These are phyloP conservation scores for Drosophila acutilabella DNA, from an alignment of 2,888 invertebrate species.

Conservation along the genomic window DNA sequence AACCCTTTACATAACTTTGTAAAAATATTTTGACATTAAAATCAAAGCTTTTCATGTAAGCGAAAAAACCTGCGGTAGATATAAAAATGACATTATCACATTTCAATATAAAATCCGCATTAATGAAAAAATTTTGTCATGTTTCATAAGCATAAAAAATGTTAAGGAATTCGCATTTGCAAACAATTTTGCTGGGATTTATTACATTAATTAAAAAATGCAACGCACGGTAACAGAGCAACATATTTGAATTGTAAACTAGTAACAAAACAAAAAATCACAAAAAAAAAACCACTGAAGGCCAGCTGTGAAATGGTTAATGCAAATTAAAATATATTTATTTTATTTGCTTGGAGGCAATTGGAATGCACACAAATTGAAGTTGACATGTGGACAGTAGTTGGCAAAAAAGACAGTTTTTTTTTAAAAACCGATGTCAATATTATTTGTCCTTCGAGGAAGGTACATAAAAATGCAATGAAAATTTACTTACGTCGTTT, in stretches of 20 bases:
- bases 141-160: too few species aligned
- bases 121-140: too few species aligned
- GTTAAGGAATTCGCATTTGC: too few species aligned
- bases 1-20: too few species aligned
- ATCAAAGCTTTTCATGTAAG: too few species aligned
- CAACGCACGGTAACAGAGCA: background rate
- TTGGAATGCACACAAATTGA: constrained; percentile 5
- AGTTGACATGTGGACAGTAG: constrained; percentile 1
- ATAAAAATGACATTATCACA: too few species aligned
- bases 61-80: too few species aligned
- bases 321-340: constrained; percentile 1
- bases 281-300: background rate
- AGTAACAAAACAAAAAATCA: background rate
- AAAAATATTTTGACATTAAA: too few species aligned
- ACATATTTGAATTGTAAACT: background rate
- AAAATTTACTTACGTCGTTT: constrained; percentile 30
- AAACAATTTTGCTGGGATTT: too few species aligned
- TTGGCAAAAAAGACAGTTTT: constrained; percentile 18
- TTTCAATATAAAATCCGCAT: too few species aligned
- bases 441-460: constrained; percentile 8
- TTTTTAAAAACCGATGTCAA: constrained; percentile 13
- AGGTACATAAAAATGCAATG: constrained; percentile 16
- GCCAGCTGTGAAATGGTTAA: constrained; percentile 1
- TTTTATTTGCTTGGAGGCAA: background rate
- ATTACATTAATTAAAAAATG: background rate